Conservation (phyloP, 2,797 vertebrate species). For the Manis javanica region DNA sequence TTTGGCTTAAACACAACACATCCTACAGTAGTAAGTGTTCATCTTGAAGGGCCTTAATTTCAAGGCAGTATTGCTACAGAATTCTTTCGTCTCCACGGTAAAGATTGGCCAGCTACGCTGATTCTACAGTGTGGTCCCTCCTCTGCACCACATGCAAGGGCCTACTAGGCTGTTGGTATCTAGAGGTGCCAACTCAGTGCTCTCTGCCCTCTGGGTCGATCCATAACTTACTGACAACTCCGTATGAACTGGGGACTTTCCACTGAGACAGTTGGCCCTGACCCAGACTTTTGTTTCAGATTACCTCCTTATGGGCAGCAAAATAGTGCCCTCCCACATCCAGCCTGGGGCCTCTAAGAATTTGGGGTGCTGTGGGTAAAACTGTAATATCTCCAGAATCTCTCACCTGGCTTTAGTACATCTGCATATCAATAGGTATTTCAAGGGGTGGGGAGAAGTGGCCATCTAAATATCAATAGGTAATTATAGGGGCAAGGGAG, state of each 20-base stretch:
- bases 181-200: neutral
- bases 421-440: too few species aligned
- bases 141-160: neutral
- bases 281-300: conserved; percentile 11
- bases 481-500: too few species aligned
- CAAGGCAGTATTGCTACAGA: neutral
- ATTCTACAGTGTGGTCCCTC: neutral
- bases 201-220: neutral
- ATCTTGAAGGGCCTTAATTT: conserved; percentile 32
- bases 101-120: neutral
- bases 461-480: too few species aligned
- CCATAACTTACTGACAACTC: neutral
- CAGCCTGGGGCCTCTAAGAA: neutral
- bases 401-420: too few species aligned
- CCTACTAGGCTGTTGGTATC: neutral
- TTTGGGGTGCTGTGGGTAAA: neutral
- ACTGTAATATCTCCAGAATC: too few species aligned
- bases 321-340: neutral
- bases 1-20: conserved; percentile 47
- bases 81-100: conserved; percentile 16
- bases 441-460: too few species aligned
- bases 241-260: conserved; percentile 26
- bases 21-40: neutral
- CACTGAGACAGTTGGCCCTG: neutral
- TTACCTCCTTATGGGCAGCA: neutral